Evolutionary conservation across 53 echinoderm and acorn worm species (phyloP), one percentile per base, ranked within the genome.

Genomic region (Patiria pectinifera): DNA sequence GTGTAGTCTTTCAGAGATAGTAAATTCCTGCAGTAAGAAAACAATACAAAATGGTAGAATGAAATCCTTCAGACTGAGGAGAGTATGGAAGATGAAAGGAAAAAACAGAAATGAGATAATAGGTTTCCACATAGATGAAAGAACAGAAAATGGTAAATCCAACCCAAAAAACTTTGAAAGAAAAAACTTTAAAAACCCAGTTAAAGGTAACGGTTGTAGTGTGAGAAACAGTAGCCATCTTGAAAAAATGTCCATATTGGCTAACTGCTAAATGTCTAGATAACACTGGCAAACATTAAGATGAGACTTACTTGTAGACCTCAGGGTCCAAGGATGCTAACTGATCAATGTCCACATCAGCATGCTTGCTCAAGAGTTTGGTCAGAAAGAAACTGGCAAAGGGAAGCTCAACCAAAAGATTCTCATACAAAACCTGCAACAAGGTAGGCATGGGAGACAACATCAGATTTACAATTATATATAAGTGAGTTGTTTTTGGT

Each of bases 321-420:
- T 95, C 92, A n/a, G 99, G 99, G 84, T 98, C 99, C 23, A 98
- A 82, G 16, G 99, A 98, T 4, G 96, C 96, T 46, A 98, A 85
- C 82, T 98, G 99, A 83, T 98, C 96, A 48, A 98, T 98, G 94
- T 98, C 99, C 23, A 98, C 99, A 89, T 98, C 96, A 80, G 97
- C 91, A 66, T 98, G 99, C 78, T 96, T 93, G 71, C 94, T 94
- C 70, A 98, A 86, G 18, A 98, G 94, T 87, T 98, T 98, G 75
- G 99, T 97, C 69, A 98, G 85, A 87, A 98, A 98, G 95, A 98
- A 98, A 82, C 99, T 98, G n/a, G 99, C 99, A 91, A 98, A 95
- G 60, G 99, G 99, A 79, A 98, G 82, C 83, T 98, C 99, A 22
- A 98, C 99, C 83, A 98, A 89, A 23, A 98, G 94, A 61, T 98